Percentiles rank a stretch among this genome's conserved stretches.
Evolutionary conservation across 2,113 vertebrate species (phyloP).

Genomic region (Rhinolophus ferrumequinum): DNA sequence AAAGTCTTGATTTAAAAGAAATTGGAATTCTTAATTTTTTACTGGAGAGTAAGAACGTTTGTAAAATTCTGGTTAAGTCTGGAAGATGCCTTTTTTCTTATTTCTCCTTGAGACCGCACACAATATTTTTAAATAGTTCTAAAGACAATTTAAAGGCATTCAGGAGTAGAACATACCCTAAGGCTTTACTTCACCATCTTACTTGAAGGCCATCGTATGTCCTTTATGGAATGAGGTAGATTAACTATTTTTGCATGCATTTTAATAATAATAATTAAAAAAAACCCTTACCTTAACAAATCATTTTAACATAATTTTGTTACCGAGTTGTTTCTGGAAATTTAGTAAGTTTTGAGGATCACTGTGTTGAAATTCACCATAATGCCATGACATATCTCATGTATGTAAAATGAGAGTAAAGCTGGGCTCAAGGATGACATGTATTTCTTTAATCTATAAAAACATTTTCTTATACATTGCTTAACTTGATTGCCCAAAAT

Average conservation of each 20-base stretch:
- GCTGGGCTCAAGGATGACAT: not conserved
- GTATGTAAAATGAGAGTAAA: not conserved
- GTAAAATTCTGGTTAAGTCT: not conserved
- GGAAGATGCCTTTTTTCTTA: not conserved
- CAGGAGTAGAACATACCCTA: not conserved
- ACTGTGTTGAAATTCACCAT: not conserved
- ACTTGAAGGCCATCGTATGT: not conserved
- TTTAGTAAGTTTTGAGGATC: not conserved
- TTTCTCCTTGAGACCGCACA: not conserved
- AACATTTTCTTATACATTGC: not conserved
- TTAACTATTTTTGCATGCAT: not conserved
- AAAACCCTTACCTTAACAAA: not conserved
- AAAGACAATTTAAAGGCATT: not conserved
- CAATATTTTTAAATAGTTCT: not conserved
- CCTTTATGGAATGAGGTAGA: not conserved
- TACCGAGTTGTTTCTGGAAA: not conserved
- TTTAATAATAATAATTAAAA: not conserved
- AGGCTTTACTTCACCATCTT: not conserved
- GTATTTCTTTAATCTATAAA: not conserved
- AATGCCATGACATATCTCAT: not conserved
- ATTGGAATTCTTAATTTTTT: not conserved
- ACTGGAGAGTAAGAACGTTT: not conserved
- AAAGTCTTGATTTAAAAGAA: not conserved
- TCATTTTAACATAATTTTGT: not conserved
- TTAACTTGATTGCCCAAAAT: not conserved